Conservation (phyloP, 2,797 vertebrate genomes). For the Eurystomus glaucurus region DNA sequence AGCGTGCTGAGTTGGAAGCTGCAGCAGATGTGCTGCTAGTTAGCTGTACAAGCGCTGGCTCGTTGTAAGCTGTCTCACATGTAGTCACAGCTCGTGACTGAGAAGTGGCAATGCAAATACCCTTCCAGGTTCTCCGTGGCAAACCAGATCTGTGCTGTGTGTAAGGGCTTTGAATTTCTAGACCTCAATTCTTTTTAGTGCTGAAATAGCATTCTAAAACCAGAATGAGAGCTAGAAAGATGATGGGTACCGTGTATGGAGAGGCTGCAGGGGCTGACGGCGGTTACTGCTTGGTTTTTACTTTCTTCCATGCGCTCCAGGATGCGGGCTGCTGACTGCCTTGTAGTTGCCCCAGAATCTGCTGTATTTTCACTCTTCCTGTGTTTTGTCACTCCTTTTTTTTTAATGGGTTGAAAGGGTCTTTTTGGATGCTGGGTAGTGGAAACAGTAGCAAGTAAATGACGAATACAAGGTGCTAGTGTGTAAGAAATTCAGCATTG, state of each 20-base stretch:
- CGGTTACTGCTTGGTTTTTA: rapidly evolving
- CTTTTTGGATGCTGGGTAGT: no score
- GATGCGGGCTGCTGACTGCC: background rate
- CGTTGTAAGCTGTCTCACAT: rapidly evolving
- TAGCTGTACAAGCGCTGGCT: rapidly evolving
- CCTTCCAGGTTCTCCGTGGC: rapidly evolving
- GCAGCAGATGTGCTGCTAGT: background rate
- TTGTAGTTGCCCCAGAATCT: background rate
- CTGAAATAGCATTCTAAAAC: rapidly evolving
- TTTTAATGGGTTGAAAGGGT: background rate
- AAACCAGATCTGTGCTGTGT: background rate
- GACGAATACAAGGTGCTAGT: background rate
- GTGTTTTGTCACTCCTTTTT: no score
- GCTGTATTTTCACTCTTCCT: background rate
- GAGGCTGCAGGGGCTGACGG: background rate
- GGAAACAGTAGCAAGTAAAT: background rate
- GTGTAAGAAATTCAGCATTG: background rate
- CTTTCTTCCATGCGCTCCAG: background rate
- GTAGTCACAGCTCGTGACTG: rapidly evolving
- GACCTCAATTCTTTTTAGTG: background rate
- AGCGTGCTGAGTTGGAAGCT: background rate
- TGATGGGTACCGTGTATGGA: rapidly evolving
- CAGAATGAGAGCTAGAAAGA: rapidly evolving
- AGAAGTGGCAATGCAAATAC: rapidly evolving
- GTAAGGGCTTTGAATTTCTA: background rate